These are phyloP conservation scores for Mimas tiliae DNA, from an alignment of 2,888 invertebrate genomes.

Conservation along the genomic window DNA sequence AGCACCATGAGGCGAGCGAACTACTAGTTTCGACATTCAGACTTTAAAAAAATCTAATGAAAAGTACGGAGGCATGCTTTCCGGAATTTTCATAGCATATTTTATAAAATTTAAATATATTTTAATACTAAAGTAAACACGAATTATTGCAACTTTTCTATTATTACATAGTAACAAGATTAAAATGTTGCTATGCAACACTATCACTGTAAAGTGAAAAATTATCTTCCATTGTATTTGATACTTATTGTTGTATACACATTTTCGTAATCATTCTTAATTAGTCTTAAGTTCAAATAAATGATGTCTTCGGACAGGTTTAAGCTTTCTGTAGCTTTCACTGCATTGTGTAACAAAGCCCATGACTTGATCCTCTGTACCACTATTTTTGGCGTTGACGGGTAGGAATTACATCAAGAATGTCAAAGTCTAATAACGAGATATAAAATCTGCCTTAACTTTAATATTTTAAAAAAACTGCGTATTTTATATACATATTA, in stretches of 20 bases:
- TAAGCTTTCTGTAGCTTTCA: conserved; percentile 54
- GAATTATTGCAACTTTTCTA: too few relatives aligned
- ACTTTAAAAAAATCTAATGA: too few relatives aligned
- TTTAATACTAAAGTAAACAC: too few relatives aligned
- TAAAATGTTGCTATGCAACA: neutral
- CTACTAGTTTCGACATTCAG: too few relatives aligned
- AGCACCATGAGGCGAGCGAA: too few relatives aligned
- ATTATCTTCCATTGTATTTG: neutral
- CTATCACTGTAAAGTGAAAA: neutral
- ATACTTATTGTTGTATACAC: neutral
- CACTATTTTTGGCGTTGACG: conserved; percentile 25
- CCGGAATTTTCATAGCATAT: too few relatives aligned
- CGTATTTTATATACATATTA: too few relatives aligned
- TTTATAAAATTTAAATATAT: too few relatives aligned
- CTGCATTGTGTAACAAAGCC: conserved; percentile 50
- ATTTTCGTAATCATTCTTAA: neutral
- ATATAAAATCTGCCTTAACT: too few relatives aligned
- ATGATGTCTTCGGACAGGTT: conserved; percentile 64
- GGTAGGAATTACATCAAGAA: neutral
- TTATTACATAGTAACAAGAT: too few relatives aligned
- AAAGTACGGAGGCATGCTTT: too few relatives aligned
- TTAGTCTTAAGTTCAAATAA: conserved; percentile 30
- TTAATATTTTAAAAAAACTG: too few relatives aligned
- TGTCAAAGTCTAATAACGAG: neutral
- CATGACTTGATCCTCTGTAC: conserved; percentile 31